Conservation (phyloP, 2,797 vertebrate species). For the Channa striata region DNA sequence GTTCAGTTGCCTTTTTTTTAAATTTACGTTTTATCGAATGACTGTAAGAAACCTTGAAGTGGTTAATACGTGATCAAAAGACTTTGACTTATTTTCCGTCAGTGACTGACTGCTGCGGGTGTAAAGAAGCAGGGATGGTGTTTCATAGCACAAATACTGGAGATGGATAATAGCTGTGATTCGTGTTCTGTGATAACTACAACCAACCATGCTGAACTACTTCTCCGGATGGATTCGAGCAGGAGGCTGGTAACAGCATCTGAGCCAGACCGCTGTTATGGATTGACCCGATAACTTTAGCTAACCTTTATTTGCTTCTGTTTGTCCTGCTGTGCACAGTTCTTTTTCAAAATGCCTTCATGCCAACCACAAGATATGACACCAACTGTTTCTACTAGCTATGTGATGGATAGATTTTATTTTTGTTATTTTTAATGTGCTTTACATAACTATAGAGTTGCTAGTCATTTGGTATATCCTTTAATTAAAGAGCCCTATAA, state of each 20-base stretch:
- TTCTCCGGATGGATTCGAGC: background rate
- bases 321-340: background rate
- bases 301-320: slow-evolving; percentile 2
- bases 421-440: no score
- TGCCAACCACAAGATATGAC: slow-evolving; percentile 5
- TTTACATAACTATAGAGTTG: no score
- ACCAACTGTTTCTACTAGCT: background rate
- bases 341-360: slow-evolving; percentile 5
- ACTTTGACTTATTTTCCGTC: background rate
- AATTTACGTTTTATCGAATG: no score
- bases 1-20: no score
- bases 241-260: background rate
- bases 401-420: background rate
- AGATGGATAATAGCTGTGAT: background rate
- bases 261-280: slow-evolving; percentile 14
- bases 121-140: background rate
- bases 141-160: background rate
- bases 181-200: background rate
- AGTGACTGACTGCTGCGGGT: background rate
- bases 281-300: slow-evolving; percentile 15
- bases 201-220: background rate
- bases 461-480: no score
- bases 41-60: no score
- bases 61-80: no score
- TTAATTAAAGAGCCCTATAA: no score